phyloP scores from a whole-genome alignment of 2,113 vertebrate species.

The Mesitornis unicolor region DNA sequence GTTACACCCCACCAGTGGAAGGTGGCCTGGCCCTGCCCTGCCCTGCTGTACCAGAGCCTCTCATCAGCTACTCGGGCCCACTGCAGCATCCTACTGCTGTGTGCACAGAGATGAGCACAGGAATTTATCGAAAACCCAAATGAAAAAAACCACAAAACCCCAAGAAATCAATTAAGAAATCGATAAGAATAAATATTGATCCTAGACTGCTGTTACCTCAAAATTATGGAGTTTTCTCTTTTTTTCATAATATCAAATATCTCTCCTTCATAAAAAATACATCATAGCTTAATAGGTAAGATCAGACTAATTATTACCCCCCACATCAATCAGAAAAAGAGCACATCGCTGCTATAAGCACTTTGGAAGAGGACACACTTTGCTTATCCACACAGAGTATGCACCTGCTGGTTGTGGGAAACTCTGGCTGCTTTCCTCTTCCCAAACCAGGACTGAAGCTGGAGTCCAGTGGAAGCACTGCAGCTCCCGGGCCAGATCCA shows the following conservation, averaged over 20 bases:
- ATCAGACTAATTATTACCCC: background rate
- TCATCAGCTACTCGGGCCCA: background rate
- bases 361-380: background rate
- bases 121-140: background rate
- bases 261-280: background rate
- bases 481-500: background rate
- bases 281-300: background rate
- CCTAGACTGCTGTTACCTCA: background rate
- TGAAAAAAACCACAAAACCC: background rate
- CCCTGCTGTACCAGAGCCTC: fast-evolving
- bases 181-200: background rate
- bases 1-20: background rate
- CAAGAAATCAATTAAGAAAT: background rate
- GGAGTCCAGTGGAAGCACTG: fast-evolving
- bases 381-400: fast-evolving
- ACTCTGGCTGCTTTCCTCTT: background rate
- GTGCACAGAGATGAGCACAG: background rate
- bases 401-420: background rate
- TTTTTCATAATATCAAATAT: background rate
- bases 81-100: background rate
- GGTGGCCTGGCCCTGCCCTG: background rate
- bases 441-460: background rate
- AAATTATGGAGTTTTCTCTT: background rate
- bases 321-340: background rate
- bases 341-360: background rate